phyloP scores from a whole-genome alignment of 1,140 invertebrate genomes.

The Brachionus asplanchnoidis region DNA sequence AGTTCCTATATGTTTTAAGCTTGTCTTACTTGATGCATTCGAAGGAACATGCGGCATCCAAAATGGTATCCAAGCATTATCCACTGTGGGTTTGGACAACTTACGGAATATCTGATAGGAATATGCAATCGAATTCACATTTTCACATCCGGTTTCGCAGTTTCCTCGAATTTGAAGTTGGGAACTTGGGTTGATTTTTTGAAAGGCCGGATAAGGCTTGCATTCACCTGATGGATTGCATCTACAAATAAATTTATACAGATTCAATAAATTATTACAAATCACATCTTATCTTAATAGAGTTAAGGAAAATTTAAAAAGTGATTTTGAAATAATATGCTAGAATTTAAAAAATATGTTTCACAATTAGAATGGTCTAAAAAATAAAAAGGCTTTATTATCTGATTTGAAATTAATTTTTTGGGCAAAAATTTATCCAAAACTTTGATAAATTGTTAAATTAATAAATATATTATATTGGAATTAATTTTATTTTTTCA shows the following conservation, averaged over 20 bases:
- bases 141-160: slow-evolving; percentile 8
- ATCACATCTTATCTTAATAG: no score
- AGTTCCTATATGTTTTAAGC: neutral
- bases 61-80: slow-evolving; percentile 28
- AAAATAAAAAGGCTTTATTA: no score
- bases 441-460: no score
- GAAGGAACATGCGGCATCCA: neutral
- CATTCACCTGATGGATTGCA: slow-evolving; percentile 1
- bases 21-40: neutral
- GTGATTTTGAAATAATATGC: no score
- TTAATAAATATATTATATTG: no score
- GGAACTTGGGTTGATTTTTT: slow-evolving; percentile 39
- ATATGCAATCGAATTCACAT: neutral
- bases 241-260: neutral
- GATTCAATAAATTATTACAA: no score
- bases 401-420: no score
- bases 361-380: no score
- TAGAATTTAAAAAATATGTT: no score
- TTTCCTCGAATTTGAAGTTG: neutral
- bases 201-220: slow-evolving; percentile 14
- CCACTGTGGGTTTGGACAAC: neutral
- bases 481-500: no score
- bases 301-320: neutral
- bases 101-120: slow-evolving; percentile 24
- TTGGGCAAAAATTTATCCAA: no score